Conservation (phyloP, 1,140 invertebrate genomes). For the Dendrolimus punctatus region DNA sequence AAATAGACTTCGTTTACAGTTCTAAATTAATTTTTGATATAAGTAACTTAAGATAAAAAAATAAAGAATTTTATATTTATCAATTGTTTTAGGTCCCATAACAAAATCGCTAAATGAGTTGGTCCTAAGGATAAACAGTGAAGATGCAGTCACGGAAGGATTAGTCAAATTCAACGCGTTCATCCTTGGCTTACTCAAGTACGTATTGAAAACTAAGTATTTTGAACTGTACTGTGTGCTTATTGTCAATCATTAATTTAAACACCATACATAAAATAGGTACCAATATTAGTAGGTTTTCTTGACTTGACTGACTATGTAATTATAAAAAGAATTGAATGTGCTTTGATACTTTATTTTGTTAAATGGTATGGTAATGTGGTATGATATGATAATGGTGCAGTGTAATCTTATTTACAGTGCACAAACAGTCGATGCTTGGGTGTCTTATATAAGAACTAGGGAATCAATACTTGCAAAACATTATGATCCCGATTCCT, state of each 20-base stretch:
- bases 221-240: no score
- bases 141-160: constrained; percentile 87
- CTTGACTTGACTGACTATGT: no score
- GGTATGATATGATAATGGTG: background rate
- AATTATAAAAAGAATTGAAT: no score
- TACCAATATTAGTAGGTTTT: no score
- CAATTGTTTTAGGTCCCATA: constrained; percentile 74
- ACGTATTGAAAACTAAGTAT: constrained; percentile 56
- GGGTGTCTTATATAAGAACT: constrained; percentile 87
- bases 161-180: constrained; percentile 93
- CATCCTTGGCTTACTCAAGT: constrained; percentile 91
- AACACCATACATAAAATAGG: no score
- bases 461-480: constrained; percentile 86
- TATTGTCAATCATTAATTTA: no score
- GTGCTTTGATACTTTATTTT: no score
- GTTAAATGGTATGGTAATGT: background rate
- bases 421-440: constrained; percentile 86
- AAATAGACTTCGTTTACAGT: no score
- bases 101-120: constrained; percentile 90
- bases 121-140: constrained; percentile 87
- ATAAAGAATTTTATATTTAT: background rate
- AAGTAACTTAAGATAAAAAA: background rate
- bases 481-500: constrained; percentile 82
- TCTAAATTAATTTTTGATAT: no score
- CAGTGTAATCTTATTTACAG: constrained; percentile 64